These are phyloP conservation scores for Pollachius pollachius DNA, from an alignment of 2,113 vertebrate species.

Conservation along the genomic window DNA sequence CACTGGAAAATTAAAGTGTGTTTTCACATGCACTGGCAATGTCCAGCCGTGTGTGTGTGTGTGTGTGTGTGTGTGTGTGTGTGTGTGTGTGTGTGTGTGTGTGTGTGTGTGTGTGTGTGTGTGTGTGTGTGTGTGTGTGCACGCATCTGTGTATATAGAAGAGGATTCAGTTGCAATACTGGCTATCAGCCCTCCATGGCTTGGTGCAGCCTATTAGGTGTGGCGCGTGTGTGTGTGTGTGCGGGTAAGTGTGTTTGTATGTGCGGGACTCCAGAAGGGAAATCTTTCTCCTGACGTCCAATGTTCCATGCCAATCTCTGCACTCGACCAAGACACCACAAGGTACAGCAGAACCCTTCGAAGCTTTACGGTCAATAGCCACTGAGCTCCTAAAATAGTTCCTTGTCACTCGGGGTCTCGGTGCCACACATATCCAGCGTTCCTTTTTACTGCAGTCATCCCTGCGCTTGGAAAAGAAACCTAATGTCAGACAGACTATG, in stretches of 20 bases:
- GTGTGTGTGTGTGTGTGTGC: neutral
- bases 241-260: no score
- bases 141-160: neutral
- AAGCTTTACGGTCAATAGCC: slow-evolving; percentile 29
- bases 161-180: slow-evolving; percentile 24
- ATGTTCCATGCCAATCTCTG: slow-evolving; percentile 16
- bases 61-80: slow-evolving; percentile 20
- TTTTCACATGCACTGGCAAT: slow-evolving; percentile 36
- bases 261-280: slow-evolving; percentile 31
- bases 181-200: slow-evolving; percentile 41
- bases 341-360: slow-evolving; percentile 19
- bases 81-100: slow-evolving; percentile 22
- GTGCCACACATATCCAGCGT: slow-evolving; percentile 21
- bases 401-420: slow-evolving; percentile 6
- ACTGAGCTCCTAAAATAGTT: slow-evolving; percentile 18
- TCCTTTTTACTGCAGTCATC: slow-evolving; percentile 28
- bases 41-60: slow-evolving; percentile 35
- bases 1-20: slow-evolving; percentile 59
- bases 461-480: slow-evolving; percentile 20
- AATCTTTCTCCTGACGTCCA: slow-evolving; percentile 37
- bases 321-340: slow-evolving; percentile 22
- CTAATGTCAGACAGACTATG: slow-evolving; percentile 11
- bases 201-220: slow-evolving; percentile 47
- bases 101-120: slow-evolving; percentile 15
- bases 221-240: slow-evolving; percentile 28